Conservation (phyloP, 2,888 invertebrate genomes). For the Ennomos quercinarius region DNA sequence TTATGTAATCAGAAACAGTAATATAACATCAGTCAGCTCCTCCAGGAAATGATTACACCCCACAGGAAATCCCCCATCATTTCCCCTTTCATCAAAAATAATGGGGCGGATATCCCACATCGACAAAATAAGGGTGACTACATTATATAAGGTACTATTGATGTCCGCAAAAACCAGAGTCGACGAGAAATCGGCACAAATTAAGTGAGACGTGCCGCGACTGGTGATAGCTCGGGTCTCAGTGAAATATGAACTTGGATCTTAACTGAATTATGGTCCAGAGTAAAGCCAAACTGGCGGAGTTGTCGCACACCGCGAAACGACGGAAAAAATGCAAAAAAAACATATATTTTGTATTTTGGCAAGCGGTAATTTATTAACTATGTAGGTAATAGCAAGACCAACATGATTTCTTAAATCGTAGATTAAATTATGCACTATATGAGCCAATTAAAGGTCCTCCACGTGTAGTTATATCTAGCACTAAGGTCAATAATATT, state of each 20-base stretch:
- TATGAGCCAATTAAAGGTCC: no score
- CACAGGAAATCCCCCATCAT: slow-evolving; percentile 29
- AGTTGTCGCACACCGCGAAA: background rate
- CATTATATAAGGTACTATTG: slow-evolving; percentile 31
- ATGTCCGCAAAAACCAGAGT: slow-evolving; percentile 38
- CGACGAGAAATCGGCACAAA: slow-evolving; percentile 52
- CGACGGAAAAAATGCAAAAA: no score
- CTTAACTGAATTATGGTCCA: slow-evolving; percentile 40
- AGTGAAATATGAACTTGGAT: slow-evolving; percentile 56
- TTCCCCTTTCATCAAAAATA: slow-evolving; percentile 39
- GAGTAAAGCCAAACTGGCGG: background rate
- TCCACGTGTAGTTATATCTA: no score
- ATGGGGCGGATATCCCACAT: slow-evolving; percentile 30
- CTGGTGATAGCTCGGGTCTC: slow-evolving; percentile 41
- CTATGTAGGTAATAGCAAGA: no score
- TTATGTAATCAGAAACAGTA: slow-evolving; percentile 7
- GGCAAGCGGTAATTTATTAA: no score
- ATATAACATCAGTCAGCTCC: slow-evolving; percentile 11
- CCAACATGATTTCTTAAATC: no score
- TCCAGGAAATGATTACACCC: slow-evolving; percentile 32
- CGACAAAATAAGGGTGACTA: slow-evolving; percentile 29
- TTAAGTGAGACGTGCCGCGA: slow-evolving; percentile 60
- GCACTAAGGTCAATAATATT: no score
- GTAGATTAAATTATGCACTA: no score
- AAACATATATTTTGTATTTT: no score